Evolutionary conservation across 2,113 vertebrate species (phyloP), one percentile per base, ranked within the genome.

Genomic region (Leptobrachium ailaonicum): DNA sequence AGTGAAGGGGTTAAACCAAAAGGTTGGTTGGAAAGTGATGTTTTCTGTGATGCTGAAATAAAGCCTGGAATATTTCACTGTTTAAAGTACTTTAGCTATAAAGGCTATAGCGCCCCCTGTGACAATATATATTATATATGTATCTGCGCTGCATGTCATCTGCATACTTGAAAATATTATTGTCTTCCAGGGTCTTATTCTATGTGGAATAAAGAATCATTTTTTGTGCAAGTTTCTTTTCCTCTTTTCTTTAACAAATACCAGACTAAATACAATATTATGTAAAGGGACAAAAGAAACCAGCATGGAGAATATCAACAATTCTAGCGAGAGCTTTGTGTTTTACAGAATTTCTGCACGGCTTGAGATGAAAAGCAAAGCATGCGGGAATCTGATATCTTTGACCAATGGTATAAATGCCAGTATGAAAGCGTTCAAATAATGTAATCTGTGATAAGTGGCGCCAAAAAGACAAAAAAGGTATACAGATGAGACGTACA

Each of bases 231-330:
- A 12, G 62, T 74, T 32, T 74, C 71, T 44, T 63, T 63, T 41
- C 43, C 56, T 5, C 4, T 50, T 50, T 8, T 50, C 8, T 50
- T 58, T 71, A 71, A 62, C 20, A 32, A 32, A 71, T 50, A 41
- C 41, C 42, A 68, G n/a, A 79, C 63, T 71, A 63, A 70, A 79
- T 44, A 71, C 20, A 60, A 60, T 20, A 62, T 69, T 70, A 77
- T 44, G 54, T 53, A 68, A 70, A 10, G 2, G 53, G 45, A 70
- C 53, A 56, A 43, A 66, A 75, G 63, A 66, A 53, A 75, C 66
- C 73, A 75, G 4, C 62, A 5, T 68, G 45, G 64, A 42, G 47
- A 54, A 56, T 8, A 56, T 47, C 50, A 54, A 43, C 44, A 47
- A 47, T 32, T 32, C 20, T 32, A 32, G 20, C 20, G 20, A 32